A percentile compares a stretch with the other conserved stretches of the same genome.
These are phyloP conservation scores for Thaumetopoea pityocampa DNA, from an alignment of 1,140 invertebrate genomes.

Conservation along the genomic window DNA sequence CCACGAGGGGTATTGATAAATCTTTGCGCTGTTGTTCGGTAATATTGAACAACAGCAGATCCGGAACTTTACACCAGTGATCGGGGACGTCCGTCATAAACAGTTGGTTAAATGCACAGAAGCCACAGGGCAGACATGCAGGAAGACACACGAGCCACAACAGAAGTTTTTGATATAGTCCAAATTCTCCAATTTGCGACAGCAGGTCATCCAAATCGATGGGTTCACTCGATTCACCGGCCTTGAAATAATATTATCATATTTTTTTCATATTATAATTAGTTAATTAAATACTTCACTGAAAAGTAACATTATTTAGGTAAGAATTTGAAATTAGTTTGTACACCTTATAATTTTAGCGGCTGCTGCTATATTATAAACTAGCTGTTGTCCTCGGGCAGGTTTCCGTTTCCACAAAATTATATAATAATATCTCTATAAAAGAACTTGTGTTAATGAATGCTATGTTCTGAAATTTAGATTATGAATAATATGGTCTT, in stretches of 20 bases:
- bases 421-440: too few species aligned
- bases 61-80: conserved; percentile 87
- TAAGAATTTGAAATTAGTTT: conserved; percentile 7
- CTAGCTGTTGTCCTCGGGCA: too few species aligned
- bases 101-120: conserved; percentile 93
- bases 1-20: conserved; percentile 81
- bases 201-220: conserved; percentile 89
- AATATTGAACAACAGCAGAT: conserved; percentile 72
- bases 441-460: too few species aligned
- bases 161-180: conserved; percentile 89
- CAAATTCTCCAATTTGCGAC: conserved; percentile 91
- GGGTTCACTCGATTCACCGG: conserved; percentile 43
- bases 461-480: too few species aligned
- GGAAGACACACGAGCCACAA: conserved; percentile 91
- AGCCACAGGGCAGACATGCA: conserved; percentile 91
- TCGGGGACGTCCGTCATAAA: conserved; percentile 90
- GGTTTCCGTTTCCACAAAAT: too few species aligned
- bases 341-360: too few species aligned
- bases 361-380: too few species aligned
- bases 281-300: not conserved
- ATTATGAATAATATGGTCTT: too few species aligned
- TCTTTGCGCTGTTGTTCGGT: conserved; percentile 77
- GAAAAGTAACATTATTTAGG: too few species aligned
- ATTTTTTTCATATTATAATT: not conserved
- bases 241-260: conserved; percentile 33